These are phyloP conservation scores for Ophioninae sp. DNA, from an alignment of 2,888 invertebrate species.

Conservation along the genomic window DNA sequence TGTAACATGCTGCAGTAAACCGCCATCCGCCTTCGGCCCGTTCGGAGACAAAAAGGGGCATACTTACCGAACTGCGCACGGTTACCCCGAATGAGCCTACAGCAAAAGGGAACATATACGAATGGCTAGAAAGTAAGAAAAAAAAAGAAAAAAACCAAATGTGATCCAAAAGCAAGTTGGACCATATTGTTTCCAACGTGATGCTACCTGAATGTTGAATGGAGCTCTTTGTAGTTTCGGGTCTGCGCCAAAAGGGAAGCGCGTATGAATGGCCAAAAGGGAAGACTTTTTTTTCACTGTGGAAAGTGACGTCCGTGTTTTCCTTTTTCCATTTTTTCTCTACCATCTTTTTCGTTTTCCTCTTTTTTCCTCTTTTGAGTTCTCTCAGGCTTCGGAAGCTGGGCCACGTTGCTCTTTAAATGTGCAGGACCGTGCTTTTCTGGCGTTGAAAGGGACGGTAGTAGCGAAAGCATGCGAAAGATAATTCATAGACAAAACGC, in stretches of 20 bases:
- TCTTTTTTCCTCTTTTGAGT: constrained; percentile 47
- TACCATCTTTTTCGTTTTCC: constrained; percentile 5
- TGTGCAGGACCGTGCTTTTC: constrained; percentile 22
- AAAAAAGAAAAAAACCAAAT: too few species aligned
- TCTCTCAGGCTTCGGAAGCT: constrained; percentile 46
- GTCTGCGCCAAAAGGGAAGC: constrained; percentile 40
- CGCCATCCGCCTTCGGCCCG: too few species aligned
- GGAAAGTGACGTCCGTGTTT: not conserved
- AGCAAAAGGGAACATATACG: too few species aligned
- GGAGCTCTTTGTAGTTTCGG: constrained; percentile 19
- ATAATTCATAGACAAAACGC: constrained; percentile 63
- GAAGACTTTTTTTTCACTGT: constrained; percentile 29
- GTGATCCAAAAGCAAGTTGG: too few species aligned
- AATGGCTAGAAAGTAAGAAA: too few species aligned
- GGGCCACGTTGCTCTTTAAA: constrained; percentile 7
- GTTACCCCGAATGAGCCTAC: too few species aligned
- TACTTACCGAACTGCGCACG: too few species aligned
- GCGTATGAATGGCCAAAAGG: constrained; percentile 37
- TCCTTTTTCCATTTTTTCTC: not conserved
- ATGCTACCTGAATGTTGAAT: too few species aligned
- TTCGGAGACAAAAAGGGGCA: too few species aligned
- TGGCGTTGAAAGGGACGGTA: constrained; percentile 60
- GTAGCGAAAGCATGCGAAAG: constrained; percentile 38
- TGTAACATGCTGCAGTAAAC: not conserved
- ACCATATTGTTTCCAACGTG: too few species aligned